Evolutionary conservation across 2,797 vertebrate species (phyloP).

Genomic region (Pangasius krempfi): DNA sequence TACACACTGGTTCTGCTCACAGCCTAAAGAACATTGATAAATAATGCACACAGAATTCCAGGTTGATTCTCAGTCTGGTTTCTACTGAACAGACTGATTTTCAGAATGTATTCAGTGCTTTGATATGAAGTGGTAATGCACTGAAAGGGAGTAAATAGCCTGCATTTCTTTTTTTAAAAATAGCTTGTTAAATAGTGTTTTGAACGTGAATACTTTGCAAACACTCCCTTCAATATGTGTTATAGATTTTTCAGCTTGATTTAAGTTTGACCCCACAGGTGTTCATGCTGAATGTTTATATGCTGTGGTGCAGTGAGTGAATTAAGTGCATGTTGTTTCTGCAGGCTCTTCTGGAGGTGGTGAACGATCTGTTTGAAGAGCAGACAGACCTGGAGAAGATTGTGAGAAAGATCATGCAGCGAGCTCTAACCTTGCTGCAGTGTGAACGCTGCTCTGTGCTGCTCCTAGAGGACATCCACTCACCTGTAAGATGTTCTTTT

Average conservation of each 20-base stretch:
- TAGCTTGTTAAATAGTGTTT: not conserved
- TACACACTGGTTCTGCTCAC: slow-evolving; percentile 34
- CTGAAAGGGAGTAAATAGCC: not conserved
- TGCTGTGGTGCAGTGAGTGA: slow-evolving; percentile 13
- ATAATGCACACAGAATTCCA: slow-evolving; percentile 33
- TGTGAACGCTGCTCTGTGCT: slow-evolving; percentile 97
- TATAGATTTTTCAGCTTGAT: not conserved
- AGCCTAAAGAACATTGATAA: slow-evolving; percentile 37
- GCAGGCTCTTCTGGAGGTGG: slow-evolving; percentile 95
- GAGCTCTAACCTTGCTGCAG: slow-evolving; percentile 92
- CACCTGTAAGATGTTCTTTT: slow-evolving; percentile 77
- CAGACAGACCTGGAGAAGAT: slow-evolving; percentile 99
- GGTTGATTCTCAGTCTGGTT: slow-evolving; percentile 24
- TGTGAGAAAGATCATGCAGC: slow-evolving; percentile 99
- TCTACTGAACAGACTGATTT: slow-evolving; percentile 24
- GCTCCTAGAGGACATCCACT: slow-evolving; percentile 95
- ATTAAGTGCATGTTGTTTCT: slow-evolving; percentile 49
- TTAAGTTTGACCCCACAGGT: not conserved
- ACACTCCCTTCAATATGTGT: not conserved
- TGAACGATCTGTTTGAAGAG: slow-evolving; percentile 98
- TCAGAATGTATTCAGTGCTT: slow-evolving; percentile 26
- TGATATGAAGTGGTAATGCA: slow-evolving; percentile 19
- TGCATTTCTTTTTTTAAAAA: not conserved
- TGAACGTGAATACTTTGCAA: not conserved
- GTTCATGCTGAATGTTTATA: not conserved